These are phyloP conservation scores for Vanessa atalanta DNA, from an alignment of 1,140 invertebrate genomes.

Conservation along the genomic window DNA sequence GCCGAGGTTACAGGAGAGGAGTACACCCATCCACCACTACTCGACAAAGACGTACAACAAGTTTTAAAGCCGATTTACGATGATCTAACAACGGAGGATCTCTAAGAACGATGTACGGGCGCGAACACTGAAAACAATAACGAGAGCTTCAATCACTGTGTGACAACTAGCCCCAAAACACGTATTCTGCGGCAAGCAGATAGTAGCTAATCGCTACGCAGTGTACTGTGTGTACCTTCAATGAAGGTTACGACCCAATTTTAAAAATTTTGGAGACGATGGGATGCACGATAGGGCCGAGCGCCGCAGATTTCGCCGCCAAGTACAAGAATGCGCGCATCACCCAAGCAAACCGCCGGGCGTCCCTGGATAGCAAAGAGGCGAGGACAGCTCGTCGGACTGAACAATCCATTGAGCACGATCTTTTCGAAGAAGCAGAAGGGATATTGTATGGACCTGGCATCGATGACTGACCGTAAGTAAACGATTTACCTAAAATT, in stretches of 20 bases:
- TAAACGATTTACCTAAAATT: slow-evolving; percentile 31
- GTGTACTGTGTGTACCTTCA: slow-evolving; percentile 23
- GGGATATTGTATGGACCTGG: not conserved
- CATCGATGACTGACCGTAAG: slow-evolving; percentile 26
- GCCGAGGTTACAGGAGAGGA: too few relatives aligned
- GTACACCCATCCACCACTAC: not conserved
- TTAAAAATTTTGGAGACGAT: slow-evolving; percentile 31
- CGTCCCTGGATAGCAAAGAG: slow-evolving; percentile 27
- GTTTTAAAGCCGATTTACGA: slow-evolving; percentile 19
- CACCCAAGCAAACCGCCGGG: slow-evolving; percentile 20
- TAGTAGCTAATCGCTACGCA: slow-evolving; percentile 14
- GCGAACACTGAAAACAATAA: slow-evolving; percentile 18
- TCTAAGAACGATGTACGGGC: slow-evolving; percentile 18
- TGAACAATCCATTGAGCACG: too few relatives aligned
- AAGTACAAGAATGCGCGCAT: slow-evolving; percentile 20
- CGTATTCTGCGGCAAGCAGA: slow-evolving; percentile 14
- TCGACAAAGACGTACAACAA: not conserved
- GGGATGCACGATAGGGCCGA: slow-evolving; percentile 30
- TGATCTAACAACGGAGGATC: slow-evolving; percentile 8
- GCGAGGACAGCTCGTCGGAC: slow-evolving; percentile 27
- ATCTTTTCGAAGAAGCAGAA: slow-evolving; percentile 1
- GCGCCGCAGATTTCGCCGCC: slow-evolving; percentile 22
- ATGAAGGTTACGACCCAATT: slow-evolving; percentile 28
- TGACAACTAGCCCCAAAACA: slow-evolving; percentile 20
- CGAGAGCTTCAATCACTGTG: slow-evolving; percentile 13